phyloP scores from a whole-genome alignment of 2,888 invertebrate genomes.

The Latrodectus elegans region DNA sequence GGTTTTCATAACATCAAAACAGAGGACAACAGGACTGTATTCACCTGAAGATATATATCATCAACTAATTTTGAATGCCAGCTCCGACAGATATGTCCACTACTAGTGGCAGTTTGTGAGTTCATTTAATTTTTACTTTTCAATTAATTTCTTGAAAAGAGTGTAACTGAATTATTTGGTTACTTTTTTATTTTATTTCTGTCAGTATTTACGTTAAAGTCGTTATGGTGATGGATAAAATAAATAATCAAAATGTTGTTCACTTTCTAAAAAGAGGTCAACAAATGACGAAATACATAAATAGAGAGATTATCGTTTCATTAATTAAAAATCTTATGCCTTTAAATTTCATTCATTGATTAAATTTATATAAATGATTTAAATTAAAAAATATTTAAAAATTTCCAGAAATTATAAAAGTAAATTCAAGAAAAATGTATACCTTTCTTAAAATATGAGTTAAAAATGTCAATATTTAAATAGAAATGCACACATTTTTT shows the following conservation, averaged over 20 bases:
- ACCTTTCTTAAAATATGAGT: no score
- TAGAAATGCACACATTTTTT: no score
- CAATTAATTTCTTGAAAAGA: not conserved
- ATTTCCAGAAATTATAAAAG: no score
- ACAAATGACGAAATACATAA: not conserved
- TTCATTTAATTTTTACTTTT: not conserved
- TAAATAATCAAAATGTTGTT: not conserved
- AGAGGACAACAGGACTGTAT: not conserved
- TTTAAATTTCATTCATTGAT: no score
- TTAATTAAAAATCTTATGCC: no score
- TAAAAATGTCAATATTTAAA: no score
- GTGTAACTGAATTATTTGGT: no score
- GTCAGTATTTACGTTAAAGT: not conserved
- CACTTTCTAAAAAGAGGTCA: not conserved
- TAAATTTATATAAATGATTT: no score
- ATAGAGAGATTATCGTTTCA: no score
- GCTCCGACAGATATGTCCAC: constrained; percentile 39
- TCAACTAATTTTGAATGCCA: not conserved
- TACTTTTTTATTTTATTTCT: not conserved
- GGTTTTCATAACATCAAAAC: constrained; percentile 1
- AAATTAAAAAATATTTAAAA: no score
- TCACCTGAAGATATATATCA: not conserved
- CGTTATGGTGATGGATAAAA: not conserved
- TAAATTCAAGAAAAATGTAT: no score
- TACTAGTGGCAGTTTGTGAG: constrained; percentile 61